Conservation (phyloP, 2,797 vertebrate species). For the Danionella dracula region DNA sequence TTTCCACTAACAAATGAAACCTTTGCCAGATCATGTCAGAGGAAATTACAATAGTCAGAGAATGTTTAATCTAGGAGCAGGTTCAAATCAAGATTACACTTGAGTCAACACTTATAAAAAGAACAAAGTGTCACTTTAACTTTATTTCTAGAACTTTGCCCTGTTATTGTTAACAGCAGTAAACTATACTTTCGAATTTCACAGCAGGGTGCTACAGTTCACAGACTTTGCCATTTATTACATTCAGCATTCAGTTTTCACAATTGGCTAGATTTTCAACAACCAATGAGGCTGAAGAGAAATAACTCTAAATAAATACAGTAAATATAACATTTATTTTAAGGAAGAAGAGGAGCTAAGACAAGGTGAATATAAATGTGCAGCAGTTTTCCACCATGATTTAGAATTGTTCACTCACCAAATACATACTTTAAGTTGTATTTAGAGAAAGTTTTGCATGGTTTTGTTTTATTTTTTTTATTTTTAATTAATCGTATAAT, state of each 20-base stretch:
- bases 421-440: no score
- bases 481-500: no score
- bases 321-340: slow-evolving; percentile 1
- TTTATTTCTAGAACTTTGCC: slow-evolving; percentile 18
- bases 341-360: background rate
- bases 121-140: slow-evolving; percentile 5
- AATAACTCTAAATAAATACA: slow-evolving; percentile 10
- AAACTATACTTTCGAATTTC: slow-evolving; percentile 16
- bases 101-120: slow-evolving; percentile 8
- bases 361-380: background rate
- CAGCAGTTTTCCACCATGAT: no score
- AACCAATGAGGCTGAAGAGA: background rate
- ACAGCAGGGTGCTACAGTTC: slow-evolving; percentile 24
- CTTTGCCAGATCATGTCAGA: slow-evolving; percentile 24
- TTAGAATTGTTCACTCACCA: no score
- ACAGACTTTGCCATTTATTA: slow-evolving; percentile 24
- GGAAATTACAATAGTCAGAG: slow-evolving; percentile 7
- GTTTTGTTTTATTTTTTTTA: no score
- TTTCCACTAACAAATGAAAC: slow-evolving; percentile 13
- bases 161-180: slow-evolving; percentile 8
- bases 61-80: slow-evolving; percentile 25
- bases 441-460: no score
- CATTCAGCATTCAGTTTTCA: slow-evolving; percentile 19
- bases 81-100: slow-evolving; percentile 35
- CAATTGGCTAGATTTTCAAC: background rate